These are phyloP conservation scores for Gymnothorax javanicus DNA, from an alignment of 2,797 vertebrate species.

Conservation along the genomic window DNA sequence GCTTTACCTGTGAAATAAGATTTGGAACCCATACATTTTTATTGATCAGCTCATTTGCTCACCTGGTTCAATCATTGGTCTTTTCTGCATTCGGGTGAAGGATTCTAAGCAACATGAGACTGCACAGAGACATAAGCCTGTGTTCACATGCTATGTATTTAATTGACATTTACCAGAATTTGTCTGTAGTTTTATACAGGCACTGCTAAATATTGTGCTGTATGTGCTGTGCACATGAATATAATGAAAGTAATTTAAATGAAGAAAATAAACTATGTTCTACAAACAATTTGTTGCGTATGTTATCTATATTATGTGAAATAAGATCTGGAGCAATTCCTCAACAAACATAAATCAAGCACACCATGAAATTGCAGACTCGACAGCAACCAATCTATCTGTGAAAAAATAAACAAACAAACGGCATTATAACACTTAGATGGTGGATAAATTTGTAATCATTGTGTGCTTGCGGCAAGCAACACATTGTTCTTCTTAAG, in stretches of 20 bases:
- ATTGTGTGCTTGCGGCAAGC: no score
- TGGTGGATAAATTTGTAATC: not conserved
- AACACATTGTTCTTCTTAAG: no score
- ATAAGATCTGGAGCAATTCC: constrained; percentile 11
- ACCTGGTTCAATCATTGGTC: constrained; percentile 10
- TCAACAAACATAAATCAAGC: constrained; percentile 20
- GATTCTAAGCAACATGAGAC: constrained; percentile 28
- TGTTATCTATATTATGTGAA: constrained; percentile 32
- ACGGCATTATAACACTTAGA: not conserved
- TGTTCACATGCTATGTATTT: constrained; percentile 61
- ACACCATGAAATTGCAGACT: not conserved
- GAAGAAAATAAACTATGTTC: constrained; percentile 63
- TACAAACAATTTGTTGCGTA: constrained; percentile 37
- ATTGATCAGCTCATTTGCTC: no score
- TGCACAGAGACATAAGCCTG: constrained; percentile 54
- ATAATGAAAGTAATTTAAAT: constrained; percentile 59
- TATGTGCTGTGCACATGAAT: constrained; percentile 93
- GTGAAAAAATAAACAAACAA: not conserved
- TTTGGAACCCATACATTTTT: not conserved
- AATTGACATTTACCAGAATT: constrained; percentile 65
- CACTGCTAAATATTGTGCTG: constrained; percentile 69
- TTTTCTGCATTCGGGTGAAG: constrained; percentile 37
- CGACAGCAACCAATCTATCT: not conserved
- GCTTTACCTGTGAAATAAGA: not conserved
- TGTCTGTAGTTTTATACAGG: constrained; percentile 95